These are phyloP conservation scores for Diploptera punctata DNA, from an alignment of 2,888 invertebrate genomes.

Conservation along the genomic window DNA sequence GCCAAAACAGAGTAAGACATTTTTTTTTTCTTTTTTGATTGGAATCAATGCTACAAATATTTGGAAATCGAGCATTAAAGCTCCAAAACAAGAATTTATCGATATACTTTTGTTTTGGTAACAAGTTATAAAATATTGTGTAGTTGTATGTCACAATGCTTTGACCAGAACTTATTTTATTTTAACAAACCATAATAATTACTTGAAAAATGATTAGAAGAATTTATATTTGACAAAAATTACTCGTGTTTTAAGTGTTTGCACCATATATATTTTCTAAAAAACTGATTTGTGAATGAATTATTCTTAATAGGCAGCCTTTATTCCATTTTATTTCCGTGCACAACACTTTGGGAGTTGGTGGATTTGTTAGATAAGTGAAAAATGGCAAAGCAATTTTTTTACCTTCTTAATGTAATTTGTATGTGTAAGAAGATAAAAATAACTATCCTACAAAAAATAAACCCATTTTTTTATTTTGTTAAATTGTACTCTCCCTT, in stretches of 20 bases:
- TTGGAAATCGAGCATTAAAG: background rate
- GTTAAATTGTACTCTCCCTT: background rate
- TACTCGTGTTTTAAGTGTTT: constrained; percentile 27
- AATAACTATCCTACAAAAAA: background rate
- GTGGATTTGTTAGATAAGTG: constrained; percentile 27
- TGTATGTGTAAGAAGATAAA: constrained; percentile 32
- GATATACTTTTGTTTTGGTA: background rate
- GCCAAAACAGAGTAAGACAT: constrained; percentile 18
- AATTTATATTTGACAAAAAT: constrained; percentile 24
- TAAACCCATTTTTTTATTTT: background rate
- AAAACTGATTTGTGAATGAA: background rate
- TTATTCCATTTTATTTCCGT: constrained; percentile 12
- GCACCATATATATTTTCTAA: constrained; percentile 30
- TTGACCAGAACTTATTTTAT: constrained; percentile 23
- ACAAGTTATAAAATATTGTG: constrained; percentile 23
- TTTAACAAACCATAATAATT: background rate
- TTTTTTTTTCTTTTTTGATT: background rate
- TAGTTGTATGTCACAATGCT: constrained; percentile 32
- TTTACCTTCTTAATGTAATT: constrained; percentile 34
- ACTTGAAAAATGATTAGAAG: background rate
- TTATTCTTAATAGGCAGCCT: constrained; percentile 5
- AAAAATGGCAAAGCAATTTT: constrained; percentile 30
- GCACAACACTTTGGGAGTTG: constrained; percentile 18
- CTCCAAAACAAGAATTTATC: background rate
- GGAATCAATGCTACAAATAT: background rate